Conservation (phyloP, 2,888 invertebrate genomes). For the Andrena trimmerana region DNA sequence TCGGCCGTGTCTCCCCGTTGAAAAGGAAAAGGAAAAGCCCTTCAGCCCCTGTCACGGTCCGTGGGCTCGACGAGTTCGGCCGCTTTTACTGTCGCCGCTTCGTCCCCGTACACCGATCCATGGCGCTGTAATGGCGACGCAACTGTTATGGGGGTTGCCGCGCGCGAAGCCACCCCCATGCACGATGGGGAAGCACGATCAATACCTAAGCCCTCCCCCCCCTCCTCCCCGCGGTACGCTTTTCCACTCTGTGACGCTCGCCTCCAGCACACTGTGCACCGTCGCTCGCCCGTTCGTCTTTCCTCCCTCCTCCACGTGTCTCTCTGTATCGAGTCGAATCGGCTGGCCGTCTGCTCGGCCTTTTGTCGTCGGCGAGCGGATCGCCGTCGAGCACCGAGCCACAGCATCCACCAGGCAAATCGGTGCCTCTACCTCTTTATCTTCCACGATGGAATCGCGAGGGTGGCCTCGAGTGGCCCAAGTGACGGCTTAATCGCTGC, state of each 20-base stretch:
- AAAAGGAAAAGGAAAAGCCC: constrained; percentile 28
- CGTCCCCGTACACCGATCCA: constrained; percentile 54
- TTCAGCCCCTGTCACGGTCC: constrained; percentile 25
- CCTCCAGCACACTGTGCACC: constrained; percentile 50
- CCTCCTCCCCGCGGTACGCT: constrained; percentile 62
- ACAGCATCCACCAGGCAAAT: neutral
- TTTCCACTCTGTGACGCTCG: constrained; percentile 69
- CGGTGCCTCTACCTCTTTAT: constrained; percentile 38
- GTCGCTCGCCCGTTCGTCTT: neutral
- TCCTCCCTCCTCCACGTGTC: neutral
- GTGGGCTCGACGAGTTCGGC: constrained; percentile 50
- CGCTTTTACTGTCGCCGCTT: constrained; percentile 49
- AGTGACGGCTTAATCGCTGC: constrained; percentile 45
- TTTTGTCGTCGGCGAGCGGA: constrained; percentile 27
- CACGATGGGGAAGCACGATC: constrained; percentile 78
- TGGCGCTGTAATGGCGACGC: constrained; percentile 74
- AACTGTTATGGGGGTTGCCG: constrained; percentile 70
- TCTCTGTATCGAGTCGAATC: constrained; percentile 45
- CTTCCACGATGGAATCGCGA: constrained; percentile 35
- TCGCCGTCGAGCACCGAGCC: neutral
- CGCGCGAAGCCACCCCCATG: constrained; percentile 79
- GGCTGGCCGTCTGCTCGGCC: neutral
- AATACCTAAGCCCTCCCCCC: constrained; percentile 69
- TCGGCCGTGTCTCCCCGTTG: constrained; percentile 34
- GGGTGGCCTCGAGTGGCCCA: constrained; percentile 46